Percentiles rank a stretch among this genome's conserved stretches.
Conservation (phyloP, 2,888 invertebrate species). For the Andrena dorsata region DNA sequence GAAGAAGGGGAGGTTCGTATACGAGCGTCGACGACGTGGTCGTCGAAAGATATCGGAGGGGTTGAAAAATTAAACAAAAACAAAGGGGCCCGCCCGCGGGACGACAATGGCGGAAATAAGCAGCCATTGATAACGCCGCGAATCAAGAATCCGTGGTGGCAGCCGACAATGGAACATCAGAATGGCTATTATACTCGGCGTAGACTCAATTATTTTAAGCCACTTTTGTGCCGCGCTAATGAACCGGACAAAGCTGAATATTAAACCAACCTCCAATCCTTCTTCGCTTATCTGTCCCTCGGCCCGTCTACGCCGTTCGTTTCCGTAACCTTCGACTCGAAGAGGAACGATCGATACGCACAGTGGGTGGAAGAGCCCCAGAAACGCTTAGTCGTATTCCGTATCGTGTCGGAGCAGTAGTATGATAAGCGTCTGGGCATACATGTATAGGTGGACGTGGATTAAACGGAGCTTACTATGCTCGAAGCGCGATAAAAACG, state of each 20-base stretch:
- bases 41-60: constrained; percentile 61
- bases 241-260: constrained; percentile 81
- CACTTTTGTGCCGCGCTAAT: constrained; percentile 83
- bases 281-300: constrained; percentile 60
- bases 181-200: constrained; percentile 80
- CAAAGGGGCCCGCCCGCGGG: constrained; percentile 58
- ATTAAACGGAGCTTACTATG: too few species aligned
- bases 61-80: constrained; percentile 76
- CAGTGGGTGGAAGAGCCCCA: neutral
- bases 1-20: constrained; percentile 21
- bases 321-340: constrained; percentile 46
- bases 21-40: constrained; percentile 31
- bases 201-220: constrained; percentile 83
- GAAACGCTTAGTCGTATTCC: too few species aligned
- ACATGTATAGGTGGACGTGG: too few species aligned
- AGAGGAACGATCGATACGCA: constrained; percentile 44
- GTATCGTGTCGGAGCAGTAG: too few species aligned
- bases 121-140: constrained; percentile 75
- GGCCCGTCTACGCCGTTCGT: constrained; percentile 38
- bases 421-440: too few species aligned
- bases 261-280: constrained; percentile 72
- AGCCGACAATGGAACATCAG: constrained; percentile 80
- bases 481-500: neutral
- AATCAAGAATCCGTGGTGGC: constrained; percentile 74
- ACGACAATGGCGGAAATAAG: constrained; percentile 76